A percentile compares a stretch with the other conserved stretches of the same genome.
Conservation (phyloP, 2,888 invertebrate genomes). For the Cephus runcator region DNA sequence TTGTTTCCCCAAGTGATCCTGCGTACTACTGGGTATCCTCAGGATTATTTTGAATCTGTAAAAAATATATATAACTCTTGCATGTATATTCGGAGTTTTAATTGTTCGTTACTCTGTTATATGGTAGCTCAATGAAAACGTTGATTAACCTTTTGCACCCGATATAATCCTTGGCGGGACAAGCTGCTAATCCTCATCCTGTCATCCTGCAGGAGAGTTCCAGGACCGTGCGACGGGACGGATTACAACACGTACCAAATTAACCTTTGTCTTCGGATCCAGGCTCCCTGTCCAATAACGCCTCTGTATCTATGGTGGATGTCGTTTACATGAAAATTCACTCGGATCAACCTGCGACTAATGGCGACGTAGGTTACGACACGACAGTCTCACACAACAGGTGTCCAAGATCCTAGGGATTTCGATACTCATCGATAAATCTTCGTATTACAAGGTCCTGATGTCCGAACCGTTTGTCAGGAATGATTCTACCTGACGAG, state of each 20-base stretch:
- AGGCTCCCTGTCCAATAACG: constrained; percentile 8
- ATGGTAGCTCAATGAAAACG: constrained; percentile 35
- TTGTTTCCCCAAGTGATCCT: not conserved
- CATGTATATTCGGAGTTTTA: not conserved
- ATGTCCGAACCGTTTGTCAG: constrained; percentile 11
- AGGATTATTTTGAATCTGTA: not conserved
- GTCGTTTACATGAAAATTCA: constrained; percentile 60
- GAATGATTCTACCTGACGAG: not conserved
- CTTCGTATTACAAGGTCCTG: constrained; percentile 12
- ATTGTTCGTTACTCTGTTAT: not conserved
- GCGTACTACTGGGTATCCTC: not conserved
- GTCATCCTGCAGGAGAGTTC: constrained; percentile 41
- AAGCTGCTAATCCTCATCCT: constrained; percentile 57
- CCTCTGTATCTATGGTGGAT: constrained; percentile 23
- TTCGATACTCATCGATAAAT: constrained; percentile 17
- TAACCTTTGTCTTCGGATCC: constrained; percentile 52
- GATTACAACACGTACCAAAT: constrained; percentile 63
- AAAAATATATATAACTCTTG: not conserved
- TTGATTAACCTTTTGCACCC: constrained; percentile 61
- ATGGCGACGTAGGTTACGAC: constrained; percentile 22
- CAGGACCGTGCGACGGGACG: constrained; percentile 43
- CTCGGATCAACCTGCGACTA: constrained; percentile 59
- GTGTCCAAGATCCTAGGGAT: constrained; percentile 33
- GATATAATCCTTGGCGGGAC: constrained; percentile 64
- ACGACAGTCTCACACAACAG: constrained; percentile 43